Conservation (phyloP, 1,140 invertebrate species). For the Drosophila rufa region DNA sequence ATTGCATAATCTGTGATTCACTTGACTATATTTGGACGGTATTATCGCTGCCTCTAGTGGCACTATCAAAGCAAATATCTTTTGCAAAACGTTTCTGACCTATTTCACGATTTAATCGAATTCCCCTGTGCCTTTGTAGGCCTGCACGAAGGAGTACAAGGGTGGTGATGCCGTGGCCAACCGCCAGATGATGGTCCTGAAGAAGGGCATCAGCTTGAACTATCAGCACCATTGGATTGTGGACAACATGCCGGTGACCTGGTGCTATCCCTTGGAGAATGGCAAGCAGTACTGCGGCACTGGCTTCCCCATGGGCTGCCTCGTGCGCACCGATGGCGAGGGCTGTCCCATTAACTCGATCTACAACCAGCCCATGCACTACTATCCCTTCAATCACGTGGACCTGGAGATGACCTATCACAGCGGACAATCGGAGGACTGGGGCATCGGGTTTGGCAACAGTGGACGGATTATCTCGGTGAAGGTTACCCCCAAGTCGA, state of each 20-base stretch:
- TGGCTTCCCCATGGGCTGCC: conserved; percentile 99
- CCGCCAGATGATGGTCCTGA: conserved; percentile 92
- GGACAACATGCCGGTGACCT: conserved; percentile 99
- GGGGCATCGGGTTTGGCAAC: conserved; percentile 91
- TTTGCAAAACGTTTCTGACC: not conserved
- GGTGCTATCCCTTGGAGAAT: conserved; percentile 94
- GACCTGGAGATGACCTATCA: conserved; percentile 97
- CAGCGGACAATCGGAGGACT: conserved; percentile 93
- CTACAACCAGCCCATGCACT: conserved; percentile 89
- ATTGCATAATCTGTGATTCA: not conserved
- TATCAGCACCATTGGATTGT: conserved; percentile 99
- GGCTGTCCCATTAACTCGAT: conserved; percentile 85
- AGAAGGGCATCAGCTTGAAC: conserved; percentile 97
- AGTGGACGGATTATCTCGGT: conserved; percentile 96
- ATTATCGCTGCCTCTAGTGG: not conserved
- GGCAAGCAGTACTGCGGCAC: conserved; percentile 94
- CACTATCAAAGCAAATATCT: not conserved
- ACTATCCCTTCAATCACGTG: conserved; percentile 98
- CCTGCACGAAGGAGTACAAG: conserved; percentile 90
- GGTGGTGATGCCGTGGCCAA: conserved; percentile 88
- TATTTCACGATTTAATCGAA: not conserved
- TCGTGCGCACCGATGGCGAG: conserved; percentile 86
- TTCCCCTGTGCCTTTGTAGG: conserved; percentile 30
- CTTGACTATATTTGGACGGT: not conserved
- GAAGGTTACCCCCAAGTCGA: conserved; percentile 92